A percentile compares a stretch with the other conserved stretches of the same genome.
Evolutionary conservation across 2,113 vertebrate species (phyloP).

Genomic region (Vireo altiloquus): DNA sequence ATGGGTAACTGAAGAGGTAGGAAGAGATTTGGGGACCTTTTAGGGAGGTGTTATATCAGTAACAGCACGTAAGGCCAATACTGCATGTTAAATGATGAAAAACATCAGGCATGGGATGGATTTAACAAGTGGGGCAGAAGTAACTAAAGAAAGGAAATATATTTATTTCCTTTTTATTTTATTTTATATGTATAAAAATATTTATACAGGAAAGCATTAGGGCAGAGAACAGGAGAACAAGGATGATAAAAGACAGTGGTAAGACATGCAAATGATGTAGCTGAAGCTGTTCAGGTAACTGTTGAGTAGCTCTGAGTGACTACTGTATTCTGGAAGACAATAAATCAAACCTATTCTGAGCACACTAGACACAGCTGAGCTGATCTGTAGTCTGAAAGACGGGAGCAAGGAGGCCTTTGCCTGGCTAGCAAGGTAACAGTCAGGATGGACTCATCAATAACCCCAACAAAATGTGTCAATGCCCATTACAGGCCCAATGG

Average conservation of each 20-base stretch:
- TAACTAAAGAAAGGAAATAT: background rate
- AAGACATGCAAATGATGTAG: background rate
- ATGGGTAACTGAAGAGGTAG: background rate
- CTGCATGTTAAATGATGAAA: background rate
- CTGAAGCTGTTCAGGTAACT: background rate
- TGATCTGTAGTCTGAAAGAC: background rate
- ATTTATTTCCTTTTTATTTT: too few relatives aligned
- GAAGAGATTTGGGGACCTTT: background rate
- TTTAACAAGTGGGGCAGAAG: background rate
- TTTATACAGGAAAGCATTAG: background rate
- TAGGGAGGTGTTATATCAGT: background rate
- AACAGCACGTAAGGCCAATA: background rate
- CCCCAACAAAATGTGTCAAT: background rate
- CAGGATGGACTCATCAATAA: background rate
- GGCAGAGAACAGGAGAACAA: background rate
- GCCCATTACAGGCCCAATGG: background rate
- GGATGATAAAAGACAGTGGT: background rate
- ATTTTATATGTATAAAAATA: too few relatives aligned
- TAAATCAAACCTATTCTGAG: background rate
- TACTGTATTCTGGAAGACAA: background rate
- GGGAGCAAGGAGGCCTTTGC: background rate
- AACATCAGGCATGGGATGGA: background rate
- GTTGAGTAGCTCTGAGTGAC: background rate
- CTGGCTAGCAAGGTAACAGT: background rate
- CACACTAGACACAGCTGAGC: background rate